These are phyloP conservation scores for Clitarchus hookeri DNA, from an alignment of 2,888 invertebrate species.

Conservation along the genomic window DNA sequence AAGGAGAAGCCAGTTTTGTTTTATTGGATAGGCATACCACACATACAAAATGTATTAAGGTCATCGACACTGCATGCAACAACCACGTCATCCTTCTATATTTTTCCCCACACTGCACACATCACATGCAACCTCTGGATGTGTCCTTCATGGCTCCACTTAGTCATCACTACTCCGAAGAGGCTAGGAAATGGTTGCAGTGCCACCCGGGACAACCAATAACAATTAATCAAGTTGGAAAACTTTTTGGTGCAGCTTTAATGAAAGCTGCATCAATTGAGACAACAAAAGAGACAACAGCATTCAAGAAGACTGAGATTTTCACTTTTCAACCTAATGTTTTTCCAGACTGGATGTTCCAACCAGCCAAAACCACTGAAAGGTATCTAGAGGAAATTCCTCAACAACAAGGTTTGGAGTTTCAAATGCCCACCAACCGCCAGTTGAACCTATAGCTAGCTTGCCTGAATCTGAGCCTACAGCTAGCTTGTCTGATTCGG, in stretches of 20 bases:
- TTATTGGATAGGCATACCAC: conserved; percentile 51
- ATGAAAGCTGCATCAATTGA: conserved; percentile 43
- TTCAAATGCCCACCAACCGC: neutral
- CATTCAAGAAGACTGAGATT: conserved; percentile 41
- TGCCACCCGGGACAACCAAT: conserved; percentile 37
- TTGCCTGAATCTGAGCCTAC: too few relatives aligned
- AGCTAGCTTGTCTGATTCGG: neutral
- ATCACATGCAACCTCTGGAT: conserved; percentile 46
- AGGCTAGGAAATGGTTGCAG: conserved; percentile 41
- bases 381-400: neutral
- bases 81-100: conserved; percentile 46
- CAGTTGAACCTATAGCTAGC: neutral
- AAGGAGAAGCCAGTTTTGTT: conserved; percentile 48
- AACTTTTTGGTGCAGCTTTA: conserved; percentile 42
- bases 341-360: conserved; percentile 21
- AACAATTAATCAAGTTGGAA: conserved; percentile 41
- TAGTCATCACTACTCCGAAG: conserved; percentile 43
- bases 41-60: conserved; percentile 48
- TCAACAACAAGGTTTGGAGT: neutral
- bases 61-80: conserved; percentile 43
- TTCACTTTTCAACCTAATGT: conserved; percentile 40
- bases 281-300: conserved; percentile 41
- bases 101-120: conserved; percentile 47
- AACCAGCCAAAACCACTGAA: conserved; percentile 10
- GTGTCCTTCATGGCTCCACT: conserved; percentile 45